Percentiles rank a stretch among this genome's conserved stretches.
phyloP scores from a whole-genome alignment of 2,888 invertebrate species.

The Drosophila prolongata region DNA sequence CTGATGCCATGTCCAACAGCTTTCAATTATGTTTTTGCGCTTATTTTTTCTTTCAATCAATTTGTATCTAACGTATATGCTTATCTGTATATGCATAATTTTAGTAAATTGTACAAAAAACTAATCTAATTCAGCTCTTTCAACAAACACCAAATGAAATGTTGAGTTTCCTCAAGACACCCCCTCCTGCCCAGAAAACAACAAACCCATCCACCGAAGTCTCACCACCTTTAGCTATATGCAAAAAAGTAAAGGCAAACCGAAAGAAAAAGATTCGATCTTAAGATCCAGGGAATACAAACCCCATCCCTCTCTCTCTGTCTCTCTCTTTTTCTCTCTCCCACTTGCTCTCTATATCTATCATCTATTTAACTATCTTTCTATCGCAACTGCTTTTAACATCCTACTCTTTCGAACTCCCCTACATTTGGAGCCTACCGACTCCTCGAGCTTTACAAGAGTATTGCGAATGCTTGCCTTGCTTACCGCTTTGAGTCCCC shows the following conservation, averaged over 20 bases:
- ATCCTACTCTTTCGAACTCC: slow-evolving; percentile 13
- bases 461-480: slow-evolving; percentile 25
- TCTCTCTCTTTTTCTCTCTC: slow-evolving; percentile 7
- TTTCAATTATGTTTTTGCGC: slow-evolving; percentile 17
- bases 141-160: slow-evolving; percentile 83
- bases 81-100: slow-evolving; percentile 27
- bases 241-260: slow-evolving; percentile 21
- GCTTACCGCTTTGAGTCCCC: slow-evolving; percentile 35
- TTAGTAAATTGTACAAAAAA: slow-evolving; percentile 55
- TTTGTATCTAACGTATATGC: slow-evolving; percentile 13
- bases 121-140: slow-evolving; percentile 83
- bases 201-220: slow-evolving; percentile 6
- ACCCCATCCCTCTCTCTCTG: slow-evolving; percentile 10
- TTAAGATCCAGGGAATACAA: slow-evolving; percentile 26
- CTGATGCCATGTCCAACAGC: slow-evolving; percentile 7
- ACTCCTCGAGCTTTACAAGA: slow-evolving; percentile 20
- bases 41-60: slow-evolving; percentile 2
- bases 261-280: slow-evolving; percentile 21
- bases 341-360: slow-evolving; percentile 5
- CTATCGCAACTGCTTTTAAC: slow-evolving; percentile 13
- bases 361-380: slow-evolving; percentile 15
- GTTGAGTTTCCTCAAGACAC: slow-evolving; percentile 81
- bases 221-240: not conserved
- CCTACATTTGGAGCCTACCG: slow-evolving; percentile 2
- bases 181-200: slow-evolving; percentile 37